Conservation (phyloP, 2,888 invertebrate species). For the Orthosia gothica region DNA sequence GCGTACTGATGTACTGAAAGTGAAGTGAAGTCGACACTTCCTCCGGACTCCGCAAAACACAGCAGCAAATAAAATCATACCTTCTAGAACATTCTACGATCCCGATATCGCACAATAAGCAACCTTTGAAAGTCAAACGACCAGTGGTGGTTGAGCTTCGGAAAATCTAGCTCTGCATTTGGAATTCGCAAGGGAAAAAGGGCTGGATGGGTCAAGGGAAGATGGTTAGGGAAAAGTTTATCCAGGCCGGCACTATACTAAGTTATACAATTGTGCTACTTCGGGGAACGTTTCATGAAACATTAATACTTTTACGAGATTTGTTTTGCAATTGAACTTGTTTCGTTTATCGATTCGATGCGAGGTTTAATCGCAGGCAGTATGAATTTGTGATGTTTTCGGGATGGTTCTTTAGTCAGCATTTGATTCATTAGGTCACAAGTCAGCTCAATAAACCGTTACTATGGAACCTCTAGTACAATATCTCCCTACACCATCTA, state of each 20-base stretch:
- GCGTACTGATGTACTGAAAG: conserved; percentile 57
- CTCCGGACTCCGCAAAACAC: conserved; percentile 27
- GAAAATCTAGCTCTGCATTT: conserved; percentile 4
- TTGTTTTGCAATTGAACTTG: conserved; percentile 10
- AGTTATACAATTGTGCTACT: conserved; percentile 14
- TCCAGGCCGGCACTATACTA: background rate
- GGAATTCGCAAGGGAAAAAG: background rate
- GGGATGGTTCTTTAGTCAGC: background rate
- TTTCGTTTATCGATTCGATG: background rate
- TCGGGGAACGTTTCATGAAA: conserved; percentile 23
- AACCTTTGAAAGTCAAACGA: conserved; percentile 67
- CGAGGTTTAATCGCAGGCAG: background rate
- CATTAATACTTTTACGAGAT: background rate
- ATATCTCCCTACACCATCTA: background rate
- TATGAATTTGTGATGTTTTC: background rate
- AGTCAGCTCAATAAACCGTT: background rate
- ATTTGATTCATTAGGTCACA: background rate
- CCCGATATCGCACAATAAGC: conserved; percentile 71
- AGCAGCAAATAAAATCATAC: conserved; percentile 53
- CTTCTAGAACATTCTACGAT: conserved; percentile 68
- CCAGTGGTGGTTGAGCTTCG: conserved; percentile 55
- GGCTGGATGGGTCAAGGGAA: conserved; percentile 5
- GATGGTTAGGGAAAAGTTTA: conserved; percentile 30
- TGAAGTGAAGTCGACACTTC: background rate
- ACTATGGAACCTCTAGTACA: background rate